Conservation (phyloP, 2,797 vertebrate genomes). For the Leuciscus waleckii region DNA sequence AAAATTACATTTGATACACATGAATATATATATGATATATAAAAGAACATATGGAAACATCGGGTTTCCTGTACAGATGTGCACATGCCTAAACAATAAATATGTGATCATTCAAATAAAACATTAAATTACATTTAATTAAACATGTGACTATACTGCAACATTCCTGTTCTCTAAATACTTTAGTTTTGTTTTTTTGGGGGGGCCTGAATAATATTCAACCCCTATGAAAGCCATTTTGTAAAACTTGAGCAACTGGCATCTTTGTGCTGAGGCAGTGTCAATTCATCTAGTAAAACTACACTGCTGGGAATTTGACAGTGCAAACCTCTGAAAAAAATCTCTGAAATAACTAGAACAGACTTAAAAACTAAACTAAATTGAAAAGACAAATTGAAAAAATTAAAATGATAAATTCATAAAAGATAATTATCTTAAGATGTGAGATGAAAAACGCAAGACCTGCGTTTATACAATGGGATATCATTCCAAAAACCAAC, state of each 20-base stretch:
- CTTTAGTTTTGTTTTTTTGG: background rate
- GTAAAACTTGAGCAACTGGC: background rate
- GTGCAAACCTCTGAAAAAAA: too few relatives aligned
- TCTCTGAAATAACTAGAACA: too few relatives aligned
- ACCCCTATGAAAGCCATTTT: background rate
- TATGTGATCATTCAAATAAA: background rate
- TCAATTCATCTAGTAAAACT: background rate
- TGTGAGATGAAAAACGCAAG: background rate
- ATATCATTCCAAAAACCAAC: conserved; percentile 55
- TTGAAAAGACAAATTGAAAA: too few relatives aligned
- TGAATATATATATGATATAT: background rate
- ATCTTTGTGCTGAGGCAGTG: background rate
- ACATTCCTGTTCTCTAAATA: background rate
- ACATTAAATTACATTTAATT: background rate
- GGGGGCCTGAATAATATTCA: background rate
- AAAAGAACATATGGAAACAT: background rate
- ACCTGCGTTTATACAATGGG: background rate
- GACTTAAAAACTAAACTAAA: too few relatives aligned
- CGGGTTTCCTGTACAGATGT: background rate
- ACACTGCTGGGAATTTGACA: too few relatives aligned
- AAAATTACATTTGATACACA: background rate
- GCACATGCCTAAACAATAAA: background rate
- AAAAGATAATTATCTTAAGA: background rate
- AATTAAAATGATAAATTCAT: background rate
- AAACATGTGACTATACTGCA: background rate